Evolutionary conservation across 2,113 vertebrate genomes (phyloP), one percentile per base, ranked within the genome.

Genomic region (Leptocoma aspasia): DNA sequence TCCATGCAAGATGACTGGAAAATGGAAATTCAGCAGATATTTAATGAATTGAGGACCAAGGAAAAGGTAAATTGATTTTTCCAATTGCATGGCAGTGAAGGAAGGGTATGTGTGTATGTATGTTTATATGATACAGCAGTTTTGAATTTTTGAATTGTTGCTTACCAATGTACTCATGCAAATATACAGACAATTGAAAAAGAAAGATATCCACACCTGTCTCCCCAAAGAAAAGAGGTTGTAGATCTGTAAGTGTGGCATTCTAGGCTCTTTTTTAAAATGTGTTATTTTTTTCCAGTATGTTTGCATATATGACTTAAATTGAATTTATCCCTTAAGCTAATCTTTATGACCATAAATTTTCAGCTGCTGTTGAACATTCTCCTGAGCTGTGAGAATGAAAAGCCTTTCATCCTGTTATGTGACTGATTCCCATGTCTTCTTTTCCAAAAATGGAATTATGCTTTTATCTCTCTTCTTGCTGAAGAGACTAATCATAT

Each of bases 1-100:
- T 99, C 99, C 89, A 99, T 99, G 99, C 99, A 99, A 98, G 99
- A 99, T 54, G 99, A 99, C 97, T 99, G 99, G 99, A 99, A 99
- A n/a, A 96, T 99, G 95, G 99, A 99, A 97, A 99, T 99, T 93
- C 99, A 99, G 90, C 99, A 99, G 83, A 99, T 99, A 99, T 99
- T 99, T 81, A 98, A 99, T 86, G 99, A 99, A 96, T 92, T 99
- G 87, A 98, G 99, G 92, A 99, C 99, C 89, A 99, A 99, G 97
- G 99, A 99, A 97, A 99, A 99, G 98, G 99, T 99, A 68, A 97
- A 97, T 85, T 50, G 15, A 31, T 26, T 57, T 80, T 86, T 66
- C 30, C 33, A 56, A 6, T 45, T 63, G 42, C 11, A 13, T 41
- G 24, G 28, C 19, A 42, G 8, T 69, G 21, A 64, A 86, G 63